These are phyloP conservation scores for Buathra laborator DNA, from an alignment of 2,888 invertebrate genomes.

Conservation along the genomic window DNA sequence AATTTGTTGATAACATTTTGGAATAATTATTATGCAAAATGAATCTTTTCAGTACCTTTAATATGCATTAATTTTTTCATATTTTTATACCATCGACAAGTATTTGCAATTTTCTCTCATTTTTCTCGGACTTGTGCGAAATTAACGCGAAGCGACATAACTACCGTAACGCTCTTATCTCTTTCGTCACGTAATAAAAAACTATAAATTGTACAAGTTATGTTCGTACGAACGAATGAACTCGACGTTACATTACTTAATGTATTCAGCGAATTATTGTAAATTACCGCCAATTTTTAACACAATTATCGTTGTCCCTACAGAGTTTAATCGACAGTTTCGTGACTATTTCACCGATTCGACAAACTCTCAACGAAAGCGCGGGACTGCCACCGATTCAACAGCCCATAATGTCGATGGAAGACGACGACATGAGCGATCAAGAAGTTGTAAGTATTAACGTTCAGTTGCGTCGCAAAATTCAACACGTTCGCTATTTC, in stretches of 20 bases:
- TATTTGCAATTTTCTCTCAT: too few species aligned
- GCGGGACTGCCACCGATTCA: conserved; percentile 86
- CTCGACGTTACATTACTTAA: neutral
- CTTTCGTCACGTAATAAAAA: neutral
- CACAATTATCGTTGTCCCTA: conserved; percentile 15
- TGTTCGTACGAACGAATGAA: conserved; percentile 70
- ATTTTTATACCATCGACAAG: too few species aligned
- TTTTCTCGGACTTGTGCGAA: too few species aligned
- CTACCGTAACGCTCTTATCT: too few species aligned
- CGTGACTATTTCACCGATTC: conserved; percentile 81
- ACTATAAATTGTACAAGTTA: neutral
- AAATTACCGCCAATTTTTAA: too few species aligned
- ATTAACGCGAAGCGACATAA: too few species aligned
- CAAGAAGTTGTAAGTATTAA: conserved; percentile 90
- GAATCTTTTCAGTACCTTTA: too few species aligned
- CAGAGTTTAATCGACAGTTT: conserved; percentile 82
- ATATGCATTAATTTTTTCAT: too few species aligned
- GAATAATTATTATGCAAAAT: too few species aligned
- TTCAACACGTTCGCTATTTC: neutral
- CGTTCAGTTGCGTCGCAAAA: neutral
- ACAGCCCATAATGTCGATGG: conserved; percentile 96
- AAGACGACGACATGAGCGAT: conserved; percentile 97
- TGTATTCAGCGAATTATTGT: too few species aligned
- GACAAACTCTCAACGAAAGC: conserved; percentile 79
- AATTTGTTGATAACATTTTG: too few species aligned